Base-by-base conservation (phyloP, 2,113 vertebrate genomes). In the Aldabrachelys gigantea region DNA sequence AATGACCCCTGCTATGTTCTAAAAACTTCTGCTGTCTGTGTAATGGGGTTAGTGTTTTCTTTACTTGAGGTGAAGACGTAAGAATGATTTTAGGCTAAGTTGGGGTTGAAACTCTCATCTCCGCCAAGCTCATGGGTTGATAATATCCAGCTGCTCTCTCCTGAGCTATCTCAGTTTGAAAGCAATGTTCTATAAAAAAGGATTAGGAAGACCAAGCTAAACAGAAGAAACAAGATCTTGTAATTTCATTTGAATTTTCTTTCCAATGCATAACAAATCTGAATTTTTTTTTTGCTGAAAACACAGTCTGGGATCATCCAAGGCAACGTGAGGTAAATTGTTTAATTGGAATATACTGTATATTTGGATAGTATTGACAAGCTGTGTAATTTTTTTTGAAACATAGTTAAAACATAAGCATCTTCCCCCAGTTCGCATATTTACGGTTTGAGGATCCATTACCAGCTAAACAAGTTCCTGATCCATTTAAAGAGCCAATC, bases 121-220 rank as follows among this genome's bases (percentile, higher is more conserved):
- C 62, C 2, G 5, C 80, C 0, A 2, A 80, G 41, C 19, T 22
- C 22, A 82, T 52, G 16, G 16, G 3, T 41, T 24, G 25, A 3
- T 76, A 44, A 38, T 21, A 44, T 41, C 57, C 90, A 2, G 0
- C 83, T 90, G 56, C 10, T 89, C 11, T 92, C 91, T 75, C 92
- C 65, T 47, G 83, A 87, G 89, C 93, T 93, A 50, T 90, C 75
- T 95, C 80, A 29, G 78, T 90, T 91, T 93, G 10, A 75, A 75
- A 75, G 21, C 38, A 31, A 83, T 86, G n/a, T 92, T 96, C 85
- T 6, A 17, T 89, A 96, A 95, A 49, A 54, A 89, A 84, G 83
- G 80, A 94, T 97, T 93, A 92, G 85, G 96, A 80, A 19, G 25
- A 86, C 84, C 89, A 95, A 95, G 78, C 2, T 6, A 44, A 72